Evolutionary conservation across 2,113 vertebrate genomes (phyloP).

Genomic region (Myocastor coypus): DNA sequence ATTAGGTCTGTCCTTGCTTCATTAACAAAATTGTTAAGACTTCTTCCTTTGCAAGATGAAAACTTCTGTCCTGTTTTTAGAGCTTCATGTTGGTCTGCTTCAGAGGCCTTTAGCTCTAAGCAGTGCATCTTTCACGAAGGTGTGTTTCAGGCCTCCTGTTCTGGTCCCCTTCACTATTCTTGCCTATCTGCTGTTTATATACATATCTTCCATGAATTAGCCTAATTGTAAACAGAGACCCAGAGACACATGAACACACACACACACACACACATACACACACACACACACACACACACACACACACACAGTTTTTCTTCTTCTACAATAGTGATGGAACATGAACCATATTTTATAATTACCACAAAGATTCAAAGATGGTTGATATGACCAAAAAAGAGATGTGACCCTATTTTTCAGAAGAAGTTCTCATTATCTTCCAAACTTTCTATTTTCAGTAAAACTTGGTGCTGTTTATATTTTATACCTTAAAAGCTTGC

Average conservation of each 20-base stretch:
- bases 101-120: background rate
- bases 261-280: background rate
- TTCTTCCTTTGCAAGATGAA: background rate
- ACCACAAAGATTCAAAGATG: background rate
- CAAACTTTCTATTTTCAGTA: background rate
- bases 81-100: background rate
- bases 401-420: background rate
- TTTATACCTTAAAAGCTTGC: too few species aligned
- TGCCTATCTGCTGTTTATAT: background rate
- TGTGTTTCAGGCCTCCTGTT: background rate
- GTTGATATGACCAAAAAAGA: background rate
- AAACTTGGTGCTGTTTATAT: background rate
- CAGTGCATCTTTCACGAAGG: background rate
- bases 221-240: background rate
- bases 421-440: background rate
- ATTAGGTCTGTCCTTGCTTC: background rate
- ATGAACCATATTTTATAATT: background rate
- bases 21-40: background rate
- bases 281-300: background rate
- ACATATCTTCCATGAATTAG: background rate
- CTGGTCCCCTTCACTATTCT: background rate
- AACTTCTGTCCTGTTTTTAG: background rate
- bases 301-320: background rate
- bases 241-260: background rate
- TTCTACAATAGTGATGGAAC: background rate